Base-by-base conservation (phyloP, 1,140 invertebrate genomes). In the Camponotus vicinus region DNA sequence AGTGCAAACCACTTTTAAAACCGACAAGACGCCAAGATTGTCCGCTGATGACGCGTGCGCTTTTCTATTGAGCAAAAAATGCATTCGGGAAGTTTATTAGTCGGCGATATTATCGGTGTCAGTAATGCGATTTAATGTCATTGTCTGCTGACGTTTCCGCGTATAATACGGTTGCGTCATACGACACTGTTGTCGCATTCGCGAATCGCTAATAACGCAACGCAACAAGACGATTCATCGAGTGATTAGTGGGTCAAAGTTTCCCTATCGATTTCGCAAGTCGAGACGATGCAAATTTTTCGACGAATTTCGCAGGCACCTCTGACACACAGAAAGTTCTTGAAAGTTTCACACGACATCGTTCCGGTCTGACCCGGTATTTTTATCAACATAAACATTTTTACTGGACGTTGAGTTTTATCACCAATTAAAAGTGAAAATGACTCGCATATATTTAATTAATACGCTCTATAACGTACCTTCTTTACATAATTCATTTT, bases 61-160 rank as follows among this genome's bases (percentile, higher is more conserved):
- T n/a, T 18, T 7, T 32, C 1, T 11, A 42, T 55, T 67, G 57
- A 49, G 18, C 27, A 70, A 89, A 71, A 73, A 69, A 52, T 52
- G 4, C 49, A 18, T 7, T 52, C 73, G 59, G 9, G 34, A 40
- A 45, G 71, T 75, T 88, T 73, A 83, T 88, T 88, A 88, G 55
- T 27, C 42, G 21, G 69, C 80, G 52, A 61, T 57, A 66, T 73
- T 59, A 49, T 83, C n/a, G 45, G 27, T 42, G 52, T 49, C 27
- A 42, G 49, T 61, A 32, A 9, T 32, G 45, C 13, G 18, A 32
- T 57, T 70, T n/a, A 32, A 13, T 32, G 27, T 9, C 45, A 15
- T 15, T 77, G 42, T 77, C 21, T 63, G 59, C 79, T 73, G 79
- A 61, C 27, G 40, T 61, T 63, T 73, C 32, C 42, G 4, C 32